phyloP scores from a whole-genome alignment of 1,140 invertebrate genomes.

The Trichoplusia ni region DNA sequence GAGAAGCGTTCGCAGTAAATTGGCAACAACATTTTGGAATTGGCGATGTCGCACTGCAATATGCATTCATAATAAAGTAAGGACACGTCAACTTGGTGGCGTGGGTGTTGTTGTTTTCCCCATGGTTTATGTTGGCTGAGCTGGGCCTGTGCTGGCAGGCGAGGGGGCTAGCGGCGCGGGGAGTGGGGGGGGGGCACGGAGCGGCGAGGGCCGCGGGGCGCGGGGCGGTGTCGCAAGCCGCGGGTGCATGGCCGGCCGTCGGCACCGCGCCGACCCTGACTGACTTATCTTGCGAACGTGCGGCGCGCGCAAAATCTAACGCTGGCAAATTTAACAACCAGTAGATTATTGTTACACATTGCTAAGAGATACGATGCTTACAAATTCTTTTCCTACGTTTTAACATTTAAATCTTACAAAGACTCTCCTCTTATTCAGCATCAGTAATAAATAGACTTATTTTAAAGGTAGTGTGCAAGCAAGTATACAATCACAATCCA shows the following conservation, averaged over 20 bases:
- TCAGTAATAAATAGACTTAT: too few relatives aligned
- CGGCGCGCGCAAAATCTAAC: slow-evolving; percentile 79
- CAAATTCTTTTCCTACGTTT: not conserved
- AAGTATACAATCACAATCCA: slow-evolving; percentile 26
- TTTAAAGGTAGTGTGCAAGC: not conserved
- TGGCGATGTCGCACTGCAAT: slow-evolving; percentile 36
- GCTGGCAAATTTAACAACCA: slow-evolving; percentile 69
- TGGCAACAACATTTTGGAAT: slow-evolving; percentile 31
- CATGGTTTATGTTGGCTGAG: slow-evolving; percentile 44
- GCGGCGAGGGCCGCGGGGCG: slow-evolving; percentile 36
- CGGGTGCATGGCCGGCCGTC: slow-evolving; percentile 78
- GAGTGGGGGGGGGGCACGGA: not conserved
- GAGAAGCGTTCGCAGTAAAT: slow-evolving; percentile 24
- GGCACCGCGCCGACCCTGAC: slow-evolving; percentile 78
- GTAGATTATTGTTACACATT: slow-evolving; percentile 47
- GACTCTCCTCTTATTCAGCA: too few relatives aligned
- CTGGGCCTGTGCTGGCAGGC: slow-evolving; percentile 26
- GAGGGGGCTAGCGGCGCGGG: too few relatives aligned
- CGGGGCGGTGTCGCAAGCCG: slow-evolving; percentile 65
- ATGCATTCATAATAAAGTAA: slow-evolving; percentile 41
- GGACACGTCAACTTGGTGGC: slow-evolving; percentile 44
- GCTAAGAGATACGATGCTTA: not conserved
- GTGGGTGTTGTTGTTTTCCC: slow-evolving; percentile 69
- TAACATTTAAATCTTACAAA: not conserved
- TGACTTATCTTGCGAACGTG: slow-evolving; percentile 80